These are phyloP conservation scores for Polietes domitor DNA, from an alignment of 2,888 invertebrate genomes.

Conservation along the genomic window DNA sequence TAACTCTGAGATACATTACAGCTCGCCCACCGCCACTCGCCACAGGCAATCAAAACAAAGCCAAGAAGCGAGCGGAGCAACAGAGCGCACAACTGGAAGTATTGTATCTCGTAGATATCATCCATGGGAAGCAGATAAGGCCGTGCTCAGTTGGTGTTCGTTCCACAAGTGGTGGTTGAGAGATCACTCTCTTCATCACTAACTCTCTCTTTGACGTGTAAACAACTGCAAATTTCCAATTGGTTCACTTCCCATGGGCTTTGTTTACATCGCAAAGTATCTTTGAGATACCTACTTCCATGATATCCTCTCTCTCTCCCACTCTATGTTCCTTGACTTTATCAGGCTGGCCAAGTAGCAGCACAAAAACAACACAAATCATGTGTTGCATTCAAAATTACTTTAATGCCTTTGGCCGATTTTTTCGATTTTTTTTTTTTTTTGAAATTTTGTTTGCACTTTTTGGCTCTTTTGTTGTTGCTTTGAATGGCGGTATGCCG, in stretches of 20 bases:
- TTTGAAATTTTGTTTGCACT: slow-evolving; percentile 49
- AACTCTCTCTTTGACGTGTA: background rate
- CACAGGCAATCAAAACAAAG: background rate
- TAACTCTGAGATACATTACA: slow-evolving; percentile 58
- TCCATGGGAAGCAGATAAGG: slow-evolving; percentile 36
- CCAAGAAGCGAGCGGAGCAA: background rate
- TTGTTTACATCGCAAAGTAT: slow-evolving; percentile 51
- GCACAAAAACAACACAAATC: slow-evolving; percentile 50
- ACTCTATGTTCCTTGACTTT: background rate
- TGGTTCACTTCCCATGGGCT: slow-evolving; percentile 70
- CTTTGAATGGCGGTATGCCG: slow-evolving; percentile 30
- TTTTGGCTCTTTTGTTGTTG: slow-evolving; percentile 14
- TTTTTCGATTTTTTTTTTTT: no score
- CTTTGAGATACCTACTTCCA: slow-evolving; percentile 24
- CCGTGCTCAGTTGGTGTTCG: slow-evolving; percentile 26
- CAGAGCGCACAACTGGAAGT: slow-evolving; percentile 49
- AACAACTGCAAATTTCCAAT: slow-evolving; percentile 77
- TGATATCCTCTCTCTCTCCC: slow-evolving; percentile 31
- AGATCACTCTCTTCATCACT: background rate
- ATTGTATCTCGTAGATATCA: no score
- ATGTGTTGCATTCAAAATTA: slow-evolving; percentile 65
- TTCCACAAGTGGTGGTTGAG: slow-evolving; percentile 49
- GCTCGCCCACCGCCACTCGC: slow-evolving; percentile 21
- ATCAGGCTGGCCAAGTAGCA: no score
- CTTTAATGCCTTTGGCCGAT: slow-evolving; percentile 54